phyloP scores from a whole-genome alignment of 2,888 invertebrate species.

The Pteria penguin region DNA sequence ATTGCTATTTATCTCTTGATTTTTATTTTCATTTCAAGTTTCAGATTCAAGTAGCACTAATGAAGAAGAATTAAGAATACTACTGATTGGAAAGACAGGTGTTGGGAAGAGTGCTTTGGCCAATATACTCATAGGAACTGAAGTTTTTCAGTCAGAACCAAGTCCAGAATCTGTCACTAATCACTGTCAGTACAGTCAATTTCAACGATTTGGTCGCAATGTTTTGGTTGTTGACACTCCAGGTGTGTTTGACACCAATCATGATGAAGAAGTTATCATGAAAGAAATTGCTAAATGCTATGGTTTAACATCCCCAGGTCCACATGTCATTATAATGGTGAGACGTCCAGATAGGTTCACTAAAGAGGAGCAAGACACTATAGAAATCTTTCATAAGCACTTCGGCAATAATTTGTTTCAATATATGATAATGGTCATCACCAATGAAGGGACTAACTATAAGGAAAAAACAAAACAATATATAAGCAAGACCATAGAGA shows the following conservation, averaged over 20 bases:
- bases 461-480: not conserved
- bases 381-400: constrained; percentile 28
- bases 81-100: constrained; percentile 42
- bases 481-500: not conserved
- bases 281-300: constrained; percentile 39
- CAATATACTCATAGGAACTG: constrained; percentile 34
- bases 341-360: constrained; percentile 37
- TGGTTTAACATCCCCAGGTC: constrained; percentile 43
- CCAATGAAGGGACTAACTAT: not conserved
- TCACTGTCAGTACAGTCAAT: constrained; percentile 21
- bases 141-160: constrained; percentile 24
- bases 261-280: constrained; percentile 27
- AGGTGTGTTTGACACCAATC: constrained; percentile 45
- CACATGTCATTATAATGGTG: constrained; percentile 44
- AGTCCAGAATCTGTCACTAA: constrained; percentile 33
- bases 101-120: constrained; percentile 45
- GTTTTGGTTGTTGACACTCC: constrained; percentile 42
- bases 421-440: constrained; percentile 38
- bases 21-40: not conserved
- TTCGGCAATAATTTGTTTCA: constrained; percentile 34
- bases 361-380: constrained; percentile 41
- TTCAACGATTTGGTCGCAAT: not conserved
- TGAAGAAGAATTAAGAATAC: constrained; percentile 27
- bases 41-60: not conserved
- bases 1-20: not conserved